These are phyloP conservation scores for Sebastes hopkinsi DNA, from an alignment of 2,797 vertebrate genomes.

Conservation along the genomic window DNA sequence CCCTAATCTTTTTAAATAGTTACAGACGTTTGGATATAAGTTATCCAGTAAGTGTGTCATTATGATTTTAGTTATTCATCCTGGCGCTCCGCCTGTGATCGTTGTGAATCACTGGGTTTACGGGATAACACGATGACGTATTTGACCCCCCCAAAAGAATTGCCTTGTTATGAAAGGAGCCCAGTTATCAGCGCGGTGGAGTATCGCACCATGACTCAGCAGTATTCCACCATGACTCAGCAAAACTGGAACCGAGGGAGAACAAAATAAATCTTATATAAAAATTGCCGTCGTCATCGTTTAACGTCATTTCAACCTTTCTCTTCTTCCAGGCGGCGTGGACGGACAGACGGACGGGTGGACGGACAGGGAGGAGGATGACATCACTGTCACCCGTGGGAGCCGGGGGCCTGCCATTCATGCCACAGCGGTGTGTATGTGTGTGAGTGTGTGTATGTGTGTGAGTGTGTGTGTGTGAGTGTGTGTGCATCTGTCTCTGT, in stretches of 20 bases:
- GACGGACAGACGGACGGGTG: not conserved
- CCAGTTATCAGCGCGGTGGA: not conserved
- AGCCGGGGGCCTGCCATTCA: conserved; percentile 49
- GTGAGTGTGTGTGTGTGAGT: conserved; percentile 8
- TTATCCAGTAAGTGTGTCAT: no score
- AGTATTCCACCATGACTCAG: conserved; percentile 34
- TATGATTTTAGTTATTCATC: no score
- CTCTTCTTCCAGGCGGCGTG: conserved; percentile 16
- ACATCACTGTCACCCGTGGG: conserved; percentile 59
- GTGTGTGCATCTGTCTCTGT: conserved; percentile 27
- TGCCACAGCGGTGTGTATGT: conserved; percentile 40
- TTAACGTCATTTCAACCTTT: conserved; percentile 40
- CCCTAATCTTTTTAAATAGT: no score
- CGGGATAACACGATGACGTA: not conserved
- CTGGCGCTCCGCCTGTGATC: no score
- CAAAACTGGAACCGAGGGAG: not conserved
- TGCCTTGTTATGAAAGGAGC: conserved; percentile 4
- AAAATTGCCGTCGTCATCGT: conserved; percentile 26
- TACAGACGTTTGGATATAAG: no score
- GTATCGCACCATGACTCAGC: not conserved
- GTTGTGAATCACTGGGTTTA: not conserved
- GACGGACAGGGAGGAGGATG: conserved; percentile 28
- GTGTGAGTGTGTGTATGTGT: conserved; percentile 14
- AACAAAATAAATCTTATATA: conserved; percentile 9
- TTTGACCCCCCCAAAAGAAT: not conserved